Evolutionary conservation across 2,888 invertebrate species (phyloP).

Genomic region (Macrophya annulata): DNA sequence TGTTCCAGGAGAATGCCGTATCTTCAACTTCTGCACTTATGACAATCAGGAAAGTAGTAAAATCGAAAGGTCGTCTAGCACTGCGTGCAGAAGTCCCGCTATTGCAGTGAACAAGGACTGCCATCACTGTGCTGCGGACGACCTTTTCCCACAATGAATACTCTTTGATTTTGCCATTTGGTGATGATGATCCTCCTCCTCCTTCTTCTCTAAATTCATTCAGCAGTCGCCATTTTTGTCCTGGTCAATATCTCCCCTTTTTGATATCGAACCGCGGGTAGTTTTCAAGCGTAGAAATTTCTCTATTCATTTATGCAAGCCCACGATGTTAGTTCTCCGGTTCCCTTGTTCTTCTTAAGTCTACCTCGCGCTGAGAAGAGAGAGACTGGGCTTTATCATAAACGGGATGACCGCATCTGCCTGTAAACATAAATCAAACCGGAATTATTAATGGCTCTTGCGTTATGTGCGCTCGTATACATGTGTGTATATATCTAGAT

Average conservation of each 20-base stretch:
- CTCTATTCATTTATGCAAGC: conserved; percentile 45
- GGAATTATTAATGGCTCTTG: conserved; percentile 65
- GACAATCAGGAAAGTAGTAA: conserved; percentile 15
- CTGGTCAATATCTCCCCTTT: not conserved
- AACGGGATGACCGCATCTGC: conserved; percentile 59
- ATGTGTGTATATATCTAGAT: not conserved
- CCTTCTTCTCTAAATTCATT: not conserved
- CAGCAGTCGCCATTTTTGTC: conserved; percentile 1
- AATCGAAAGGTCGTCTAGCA: conserved; percentile 64
- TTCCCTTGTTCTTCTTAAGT: not conserved
- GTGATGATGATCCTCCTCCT: not conserved
- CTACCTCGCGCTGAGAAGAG: not conserved
- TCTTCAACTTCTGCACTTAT: not conserved
- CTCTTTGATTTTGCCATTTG: not conserved
- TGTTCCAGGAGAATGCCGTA: not conserved
- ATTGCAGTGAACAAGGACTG: conserved; percentile 57
- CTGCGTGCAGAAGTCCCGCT: conserved; percentile 63
- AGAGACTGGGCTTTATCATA: conserved; percentile 13
- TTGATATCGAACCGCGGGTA: not conserved
- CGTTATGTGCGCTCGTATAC: conserved; percentile 31
- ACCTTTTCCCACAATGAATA: conserved; percentile 48
- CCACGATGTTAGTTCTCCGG: not conserved
- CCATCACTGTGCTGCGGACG: conserved; percentile 63
- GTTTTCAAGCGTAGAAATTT: conserved; percentile 7
- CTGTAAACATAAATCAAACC: conserved; percentile 68